A percentile compares a stretch with the other conserved stretches of the same genome.
Conservation (phyloP, 2,888 invertebrate genomes). For the Dicyrtoma fusca region DNA sequence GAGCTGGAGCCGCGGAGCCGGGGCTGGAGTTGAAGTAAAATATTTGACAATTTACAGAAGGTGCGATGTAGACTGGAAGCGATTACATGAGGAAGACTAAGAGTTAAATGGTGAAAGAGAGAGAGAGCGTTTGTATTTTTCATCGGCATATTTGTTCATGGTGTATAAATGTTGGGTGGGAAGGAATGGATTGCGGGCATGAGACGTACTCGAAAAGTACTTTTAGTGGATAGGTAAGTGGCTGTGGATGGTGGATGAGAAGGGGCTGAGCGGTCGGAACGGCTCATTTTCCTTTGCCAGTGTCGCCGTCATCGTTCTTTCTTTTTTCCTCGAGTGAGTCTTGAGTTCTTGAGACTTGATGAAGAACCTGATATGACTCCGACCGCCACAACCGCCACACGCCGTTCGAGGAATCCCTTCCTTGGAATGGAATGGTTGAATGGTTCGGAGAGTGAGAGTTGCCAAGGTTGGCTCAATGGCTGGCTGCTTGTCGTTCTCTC, state of each 20-base stretch:
- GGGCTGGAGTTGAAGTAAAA: too few relatives aligned
- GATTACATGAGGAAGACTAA: not conserved
- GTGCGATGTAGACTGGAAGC: not conserved
- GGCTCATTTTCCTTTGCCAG: too few relatives aligned
- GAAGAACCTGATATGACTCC: constrained; percentile 16
- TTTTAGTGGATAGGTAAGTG: too few relatives aligned
- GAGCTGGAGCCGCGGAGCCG: too few relatives aligned
- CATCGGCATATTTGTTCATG: too few relatives aligned
- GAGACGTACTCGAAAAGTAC: too few relatives aligned
- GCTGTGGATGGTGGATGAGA: too few relatives aligned
- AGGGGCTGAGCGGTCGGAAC: too few relatives aligned
- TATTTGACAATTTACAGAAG: not conserved
- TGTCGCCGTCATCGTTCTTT: too few relatives aligned
- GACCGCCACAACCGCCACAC: not conserved
- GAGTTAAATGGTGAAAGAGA: not conserved
- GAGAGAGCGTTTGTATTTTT: not conserved
- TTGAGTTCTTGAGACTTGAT: constrained; percentile 14
- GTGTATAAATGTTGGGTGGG: too few relatives aligned
- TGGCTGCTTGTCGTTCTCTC: constrained; percentile 10
- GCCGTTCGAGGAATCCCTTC: not conserved
- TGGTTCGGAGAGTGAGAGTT: not conserved
- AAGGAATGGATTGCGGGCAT: too few relatives aligned
- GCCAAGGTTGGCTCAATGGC: not conserved
- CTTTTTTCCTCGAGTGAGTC: not conserved
- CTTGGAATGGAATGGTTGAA: not conserved